Base-by-base conservation (phyloP, 2,113 vertebrate genomes). In the Gavialis gangeticus region DNA sequence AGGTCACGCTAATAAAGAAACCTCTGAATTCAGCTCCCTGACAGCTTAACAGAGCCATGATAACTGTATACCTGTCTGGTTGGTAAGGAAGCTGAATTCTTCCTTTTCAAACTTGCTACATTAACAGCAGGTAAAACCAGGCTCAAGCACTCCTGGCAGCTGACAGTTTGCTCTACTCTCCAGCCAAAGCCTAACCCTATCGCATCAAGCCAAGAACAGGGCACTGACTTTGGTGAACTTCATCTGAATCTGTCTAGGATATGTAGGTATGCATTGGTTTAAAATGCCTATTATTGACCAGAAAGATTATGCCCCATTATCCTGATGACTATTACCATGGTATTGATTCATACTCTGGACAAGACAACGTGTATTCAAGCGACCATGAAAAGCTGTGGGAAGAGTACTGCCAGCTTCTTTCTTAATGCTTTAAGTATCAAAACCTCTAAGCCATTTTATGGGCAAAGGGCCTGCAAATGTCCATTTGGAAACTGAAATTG, bases 251-350 rank as follows among this genome's bases (percentile, higher is more conserved):
- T 30, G 78, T 13, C 67, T 71, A 69, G 75, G 34, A 78, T 10
- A 28, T 73, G 37, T 15, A 28, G 30, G 12, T 78, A 54, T 4
- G 2, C 0, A 1, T 58, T 34, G 14, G 88, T 2, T 21, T 19
- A 54, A 54, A 54, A 80, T 54, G 11, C 34, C 79, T 63, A 13
- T 28, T 54, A 27, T 4, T 62, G 59, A 46, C 34, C 18, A 6
- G 16, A 46, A 28, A 46, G 78, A 57, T 17, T 34, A 66, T 24
- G 21, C 28, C 10, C 19, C 24, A 34, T 3, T 18, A 66, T n/a
- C 13, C 12, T 78, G 25, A 8, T 8, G 16, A 19, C 3, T 0
- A 0, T 28, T 37, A 34, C 6, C 13, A 2, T 4, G 79, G 59
- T 27, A 5, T 2, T 3, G 46, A 79, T 62, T 80, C n/a, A 1